A percentile compares a stretch with the other conserved stretches of the same genome.
Conservation (phyloP, 2,113 vertebrate species). For the Emydocephalus ijimae region DNA sequence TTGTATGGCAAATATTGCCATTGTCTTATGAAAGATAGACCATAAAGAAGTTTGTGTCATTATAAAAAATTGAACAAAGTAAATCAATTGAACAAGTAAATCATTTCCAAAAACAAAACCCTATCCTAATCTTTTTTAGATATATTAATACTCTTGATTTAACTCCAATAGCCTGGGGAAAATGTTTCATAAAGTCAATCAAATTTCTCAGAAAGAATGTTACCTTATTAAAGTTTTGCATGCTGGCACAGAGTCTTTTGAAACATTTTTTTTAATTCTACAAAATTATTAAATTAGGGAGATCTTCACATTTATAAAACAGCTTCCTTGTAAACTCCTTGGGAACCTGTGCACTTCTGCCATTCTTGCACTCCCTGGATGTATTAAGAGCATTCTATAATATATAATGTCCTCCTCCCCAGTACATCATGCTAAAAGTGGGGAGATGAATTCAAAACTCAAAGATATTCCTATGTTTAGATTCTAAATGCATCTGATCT, state of each 20-base stretch:
- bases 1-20: slow-evolving; percentile 13
- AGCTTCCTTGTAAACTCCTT: neutral
- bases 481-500: neutral
- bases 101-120: slow-evolving; percentile 15
- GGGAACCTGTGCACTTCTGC: neutral
- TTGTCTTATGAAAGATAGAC: slow-evolving; percentile 10
- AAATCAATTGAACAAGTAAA: neutral
- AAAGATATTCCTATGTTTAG: neutral
- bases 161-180: slow-evolving; percentile 32
- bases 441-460: neutral
- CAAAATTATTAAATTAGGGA: slow-evolving; percentile 25
- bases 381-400: neutral
- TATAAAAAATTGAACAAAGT: slow-evolving; percentile 1
- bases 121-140: rapidly evolving
- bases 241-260: slow-evolving; percentile 15
- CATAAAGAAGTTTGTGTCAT: neutral
- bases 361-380: neutral
- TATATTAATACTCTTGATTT: slow-evolving; percentile 16
- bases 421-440: neutral
- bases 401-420: neutral
- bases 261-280: neutral
- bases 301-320: slow-evolving; percentile 4
- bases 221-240: neutral
- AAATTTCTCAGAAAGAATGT: slow-evolving; percentile 28
- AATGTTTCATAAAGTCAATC: slow-evolving; percentile 10